Evolutionary conservation across 2,888 invertebrate genomes (phyloP).

Genomic region (Aquatica leii): DNA sequence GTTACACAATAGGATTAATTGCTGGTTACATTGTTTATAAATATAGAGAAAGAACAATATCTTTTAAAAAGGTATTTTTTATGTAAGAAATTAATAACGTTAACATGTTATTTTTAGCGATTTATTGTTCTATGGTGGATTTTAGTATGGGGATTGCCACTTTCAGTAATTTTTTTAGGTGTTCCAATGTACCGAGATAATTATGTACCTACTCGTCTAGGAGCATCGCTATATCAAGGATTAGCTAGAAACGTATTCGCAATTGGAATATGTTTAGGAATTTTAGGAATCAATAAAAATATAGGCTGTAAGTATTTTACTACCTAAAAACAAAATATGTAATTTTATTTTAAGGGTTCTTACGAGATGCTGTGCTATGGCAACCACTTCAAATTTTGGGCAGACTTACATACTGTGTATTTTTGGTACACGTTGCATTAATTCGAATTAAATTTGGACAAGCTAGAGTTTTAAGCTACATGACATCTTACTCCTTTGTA

Average conservation of each 20-base stretch:
- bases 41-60: conserved; percentile 34
- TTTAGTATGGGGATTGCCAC: background rate
- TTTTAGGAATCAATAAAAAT: conserved; percentile 52
- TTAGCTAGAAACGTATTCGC: conserved; percentile 58
- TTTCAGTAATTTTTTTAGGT: conserved; percentile 7
- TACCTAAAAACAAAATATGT: background rate
- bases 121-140: conserved; percentile 20
- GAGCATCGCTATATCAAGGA: conserved; percentile 58
- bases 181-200: conserved; percentile 42
- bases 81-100: background rate
- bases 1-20: conserved; percentile 46
- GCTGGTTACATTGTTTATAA: conserved; percentile 45
- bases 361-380: conserved; percentile 19
- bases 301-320: conserved; percentile 52
- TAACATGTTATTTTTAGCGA: conserved; percentile 4
- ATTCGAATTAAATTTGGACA: conserved; percentile 42
- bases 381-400: conserved; percentile 46
- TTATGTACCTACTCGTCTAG: conserved; percentile 53
- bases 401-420: conserved; percentile 49
- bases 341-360: conserved; percentile 19
- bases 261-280: conserved; percentile 50
- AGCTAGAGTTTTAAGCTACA: conserved; percentile 40
- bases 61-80: conserved; percentile 37
- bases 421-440: conserved; percentile 47
- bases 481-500: conserved; percentile 44